Conservation (phyloP, 2,113 vertebrate species). For the Willisornis vidua region DNA sequence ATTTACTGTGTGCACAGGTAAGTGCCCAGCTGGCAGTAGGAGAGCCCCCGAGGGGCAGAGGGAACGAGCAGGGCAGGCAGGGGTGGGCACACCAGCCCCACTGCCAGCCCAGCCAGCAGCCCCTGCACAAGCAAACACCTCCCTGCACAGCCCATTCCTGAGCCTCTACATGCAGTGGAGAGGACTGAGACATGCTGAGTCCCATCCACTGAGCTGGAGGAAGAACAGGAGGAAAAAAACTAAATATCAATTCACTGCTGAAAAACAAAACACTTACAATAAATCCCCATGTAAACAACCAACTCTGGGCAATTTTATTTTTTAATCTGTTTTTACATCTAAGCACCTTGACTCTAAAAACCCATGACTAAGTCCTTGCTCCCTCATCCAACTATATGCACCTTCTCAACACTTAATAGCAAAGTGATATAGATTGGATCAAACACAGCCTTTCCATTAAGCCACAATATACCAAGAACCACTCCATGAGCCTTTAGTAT, state of each 20-base stretch:
- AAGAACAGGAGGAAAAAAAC: background rate
- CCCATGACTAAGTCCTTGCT: background rate
- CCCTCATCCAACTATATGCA: rapidly evolving
- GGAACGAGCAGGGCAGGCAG: background rate
- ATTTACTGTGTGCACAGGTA: rapidly evolving
- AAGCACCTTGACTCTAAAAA: background rate
- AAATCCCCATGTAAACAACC: background rate
- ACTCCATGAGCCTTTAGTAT: background rate
- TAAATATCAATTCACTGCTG: background rate
- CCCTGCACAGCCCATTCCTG: rapidly evolving
- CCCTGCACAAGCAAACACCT: background rate
- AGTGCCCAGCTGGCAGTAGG: too few relatives aligned
- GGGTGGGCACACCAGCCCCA: background rate
- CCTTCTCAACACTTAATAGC: background rate
- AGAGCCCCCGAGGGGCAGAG: background rate
- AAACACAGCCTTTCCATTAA: background rate
- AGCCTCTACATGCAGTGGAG: rapidly evolving
- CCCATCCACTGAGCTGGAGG: background rate
- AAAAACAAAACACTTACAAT: background rate
- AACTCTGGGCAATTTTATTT: too few relatives aligned
- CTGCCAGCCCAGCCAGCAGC: background rate
- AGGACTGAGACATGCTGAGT: rapidly evolving
- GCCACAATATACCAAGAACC: background rate
- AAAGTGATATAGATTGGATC: background rate
- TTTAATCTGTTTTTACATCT: background rate